Base-by-base conservation (phyloP, 2,113 vertebrate genomes). In the Oryzias celebensis region DNA sequence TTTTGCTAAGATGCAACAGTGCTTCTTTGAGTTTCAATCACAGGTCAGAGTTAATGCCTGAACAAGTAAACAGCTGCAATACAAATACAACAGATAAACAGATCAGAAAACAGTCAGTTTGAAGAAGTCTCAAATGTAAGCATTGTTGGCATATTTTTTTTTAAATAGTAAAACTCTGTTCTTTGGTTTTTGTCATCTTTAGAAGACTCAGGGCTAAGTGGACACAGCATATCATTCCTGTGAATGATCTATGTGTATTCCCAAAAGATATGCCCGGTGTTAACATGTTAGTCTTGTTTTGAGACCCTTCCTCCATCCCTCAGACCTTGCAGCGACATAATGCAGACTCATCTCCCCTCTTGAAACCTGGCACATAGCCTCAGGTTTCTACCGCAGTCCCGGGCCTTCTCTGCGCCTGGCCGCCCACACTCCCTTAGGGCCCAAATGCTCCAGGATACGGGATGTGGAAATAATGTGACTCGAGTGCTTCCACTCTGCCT, bases 401-500 rank as follows among this genome's bases (percentile, higher is more conserved):
- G 73, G 74, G 79, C 71, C 82, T 88, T 78, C 86, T 84, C 84
- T 77, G 61, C 0, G 69, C 76, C 69, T 85, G 77, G 28, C 62
- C 54, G 86, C 81, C 85, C 36, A 24, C 77, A 68, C 71, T 76
- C 89, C 86, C 62, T 59, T 61, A 90, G 65, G 70, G 75, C 41
- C 45, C 59, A 80, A 84, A 60, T 82, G 73, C 85, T 88, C 75
- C 89, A 72, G 78, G 91, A 91, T 91, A 90, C 85, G 85, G 78
- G 85, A 75, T 90, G 88, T 92, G 92, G 91, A 91, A 92, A 89
- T 88, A 83, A 87, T 87, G 89, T 68, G 61, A 81, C 87, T 91
- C 20, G 54, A 88, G 90, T 83, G 82, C 89, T 93, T 92, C 92
- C 93, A 91, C 92, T 88, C 87, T 85, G 88, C 91, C 90, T 91